Base-by-base conservation (phyloP, 2,888 invertebrate species). In the Mamestra brassicae region DNA sequence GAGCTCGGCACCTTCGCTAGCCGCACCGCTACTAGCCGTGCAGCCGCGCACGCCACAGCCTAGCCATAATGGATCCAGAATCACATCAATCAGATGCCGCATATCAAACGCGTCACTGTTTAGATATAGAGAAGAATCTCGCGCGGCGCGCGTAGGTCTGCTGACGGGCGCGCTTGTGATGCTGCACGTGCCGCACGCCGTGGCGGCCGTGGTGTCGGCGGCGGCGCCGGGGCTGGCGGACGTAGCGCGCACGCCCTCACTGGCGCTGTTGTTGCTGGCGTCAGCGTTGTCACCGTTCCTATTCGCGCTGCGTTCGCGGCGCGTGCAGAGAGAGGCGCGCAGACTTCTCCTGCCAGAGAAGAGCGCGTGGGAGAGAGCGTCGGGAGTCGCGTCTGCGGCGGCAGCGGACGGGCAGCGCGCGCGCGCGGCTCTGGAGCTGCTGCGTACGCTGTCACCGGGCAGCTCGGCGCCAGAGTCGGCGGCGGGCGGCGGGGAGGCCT, bases 31-130 rank as follows among this genome's bases (percentile, higher is more conserved):
- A 86, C 92, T 93, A 83, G 87, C 93, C 55, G 93, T 91, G 76
- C 94, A 90, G 78, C 92, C 89, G 66, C 93, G 94, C 17, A 92
- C 95, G n/a, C 92, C 97, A 74, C 96, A 97, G 77, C 96, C 97
- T 70, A 92, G 94, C 1, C 92, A 90, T 66, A 87, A 89, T 79
- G 96, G 97, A 74, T 97, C 97, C 79, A 97, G 97, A 91, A 98
- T 98, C 89, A 98, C 97, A 78, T 98, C 98, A 70, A 95, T 98
- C 84, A 97, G 98, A 74, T 98, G 98, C 92, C 97, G 98, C 70
- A 98, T 99, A 81, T 98, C 98, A 80, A 98, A 98, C 91, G 98
- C 98, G 50, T 98, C 98, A 63, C 97, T 98, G 80, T 98, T 98
- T 94, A 97, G 98, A 89, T 98, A 98, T 92, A 97, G 98, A 71